These are phyloP conservation scores for Cerastis leucographa DNA, from an alignment of 2,888 invertebrate genomes.

Conservation along the genomic window DNA sequence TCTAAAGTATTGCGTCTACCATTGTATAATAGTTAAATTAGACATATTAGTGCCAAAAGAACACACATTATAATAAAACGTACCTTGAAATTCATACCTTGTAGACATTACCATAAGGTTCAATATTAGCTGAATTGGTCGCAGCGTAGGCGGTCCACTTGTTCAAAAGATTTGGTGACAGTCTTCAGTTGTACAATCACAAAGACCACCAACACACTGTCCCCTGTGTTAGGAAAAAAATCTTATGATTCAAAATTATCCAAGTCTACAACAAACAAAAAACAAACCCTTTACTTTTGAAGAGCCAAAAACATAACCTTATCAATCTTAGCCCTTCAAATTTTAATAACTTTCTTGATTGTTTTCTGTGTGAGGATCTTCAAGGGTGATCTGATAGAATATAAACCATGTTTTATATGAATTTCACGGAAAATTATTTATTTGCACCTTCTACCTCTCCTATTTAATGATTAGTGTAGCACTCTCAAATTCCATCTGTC, in stretches of 20 bases:
- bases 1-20: conserved; percentile 57
- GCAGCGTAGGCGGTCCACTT: conserved; percentile 29
- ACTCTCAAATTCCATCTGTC: background rate
- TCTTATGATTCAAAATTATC: conserved; percentile 10
- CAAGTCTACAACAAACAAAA: background rate
- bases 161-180: conserved; percentile 46
- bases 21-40: conserved; percentile 28
- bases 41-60: conserved; percentile 49
- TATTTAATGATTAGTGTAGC: no score
- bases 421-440: background rate
- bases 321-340: background rate
- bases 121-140: background rate
- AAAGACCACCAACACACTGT: conserved; percentile 58
- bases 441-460: background rate
- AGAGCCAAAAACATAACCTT: background rate
- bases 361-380: background rate
- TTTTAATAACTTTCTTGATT: background rate
- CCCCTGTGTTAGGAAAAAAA: conserved; percentile 15
- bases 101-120: fast-evolving
- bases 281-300: background rate
- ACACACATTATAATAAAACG: conserved; percentile 17
- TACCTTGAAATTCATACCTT: conserved; percentile 43
- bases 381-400: background rate
- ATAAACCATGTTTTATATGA: background rate
- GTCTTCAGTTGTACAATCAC: conserved; percentile 53